Conservation (phyloP, 2,888 invertebrate genomes). For the Petrolisthes cinctipes region DNA sequence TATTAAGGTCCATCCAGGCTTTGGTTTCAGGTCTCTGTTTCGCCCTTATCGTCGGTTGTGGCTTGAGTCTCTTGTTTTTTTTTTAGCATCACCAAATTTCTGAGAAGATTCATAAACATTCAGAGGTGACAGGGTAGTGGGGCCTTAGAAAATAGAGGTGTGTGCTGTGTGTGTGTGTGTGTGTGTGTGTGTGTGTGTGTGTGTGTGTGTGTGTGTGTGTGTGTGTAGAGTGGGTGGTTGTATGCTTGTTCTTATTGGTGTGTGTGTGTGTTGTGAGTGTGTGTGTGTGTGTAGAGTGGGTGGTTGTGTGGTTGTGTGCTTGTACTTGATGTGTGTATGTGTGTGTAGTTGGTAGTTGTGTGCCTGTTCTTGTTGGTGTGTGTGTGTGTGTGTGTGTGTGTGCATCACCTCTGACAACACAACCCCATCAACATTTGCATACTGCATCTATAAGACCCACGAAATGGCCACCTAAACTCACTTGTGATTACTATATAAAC, state of each 20-base stretch:
- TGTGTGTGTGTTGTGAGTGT: too few relatives aligned
- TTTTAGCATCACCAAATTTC: background rate
- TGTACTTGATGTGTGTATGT: background rate
- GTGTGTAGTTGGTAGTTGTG: background rate
- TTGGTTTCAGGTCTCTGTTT: too few relatives aligned
- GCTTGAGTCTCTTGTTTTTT: too few relatives aligned
- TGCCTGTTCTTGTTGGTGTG: background rate
- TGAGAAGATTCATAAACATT: constrained; percentile 10
- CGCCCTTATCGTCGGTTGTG: too few relatives aligned
- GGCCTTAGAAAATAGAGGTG: background rate
- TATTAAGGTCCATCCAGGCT: too few relatives aligned
- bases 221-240: too few relatives aligned
- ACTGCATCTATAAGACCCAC: too few relatives aligned
- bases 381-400: background rate
- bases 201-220: background rate
- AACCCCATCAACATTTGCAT: too few relatives aligned
- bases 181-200: background rate
- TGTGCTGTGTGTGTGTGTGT: background rate
- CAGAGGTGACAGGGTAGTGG: background rate
- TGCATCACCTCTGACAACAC: too few relatives aligned
- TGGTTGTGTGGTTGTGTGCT: background rate
- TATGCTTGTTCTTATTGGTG: too few relatives aligned
- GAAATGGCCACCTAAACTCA: too few relatives aligned
- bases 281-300: background rate
- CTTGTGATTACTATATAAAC: too few relatives aligned